A percentile compares a stretch with the other conserved stretches of the same genome.
Conservation (phyloP, 2,888 invertebrate species). For the Pecten maximus region DNA sequence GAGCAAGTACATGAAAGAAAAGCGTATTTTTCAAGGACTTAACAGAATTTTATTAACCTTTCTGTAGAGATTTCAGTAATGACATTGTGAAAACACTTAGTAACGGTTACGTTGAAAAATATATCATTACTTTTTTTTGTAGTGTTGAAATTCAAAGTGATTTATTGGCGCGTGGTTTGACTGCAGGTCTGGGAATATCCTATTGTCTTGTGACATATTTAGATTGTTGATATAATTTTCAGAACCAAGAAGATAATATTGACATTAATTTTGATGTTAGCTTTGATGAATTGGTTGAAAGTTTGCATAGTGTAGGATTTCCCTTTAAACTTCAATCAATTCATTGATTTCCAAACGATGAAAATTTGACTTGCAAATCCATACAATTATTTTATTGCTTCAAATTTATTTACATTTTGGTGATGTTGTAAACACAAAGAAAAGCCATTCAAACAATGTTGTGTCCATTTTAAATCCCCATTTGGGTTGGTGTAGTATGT, state of each 20-base stretch:
- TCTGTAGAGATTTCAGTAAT: background rate
- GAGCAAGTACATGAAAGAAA: background rate
- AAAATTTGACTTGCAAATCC: slow-evolving; percentile 35
- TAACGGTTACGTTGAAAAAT: background rate
- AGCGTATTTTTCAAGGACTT: background rate
- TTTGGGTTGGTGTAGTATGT: background rate
- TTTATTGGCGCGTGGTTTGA: background rate
- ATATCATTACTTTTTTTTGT: background rate
- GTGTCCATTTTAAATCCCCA: slow-evolving; percentile 11
- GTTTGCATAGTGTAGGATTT: slow-evolving; percentile 33
- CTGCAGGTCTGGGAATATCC: background rate
- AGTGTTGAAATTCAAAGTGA: slow-evolving; percentile 10
- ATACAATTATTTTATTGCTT: slow-evolving; percentile 35
- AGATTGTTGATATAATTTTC: slow-evolving; percentile 33
- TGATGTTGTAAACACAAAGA: slow-evolving; percentile 8
- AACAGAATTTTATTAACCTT: background rate
- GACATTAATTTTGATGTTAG: slow-evolving; percentile 28
- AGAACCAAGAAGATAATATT: slow-evolving; percentile 29
- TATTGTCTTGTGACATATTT: slow-evolving; percentile 18
- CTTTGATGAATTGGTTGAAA: slow-evolving; percentile 29
- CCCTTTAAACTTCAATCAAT: slow-evolving; percentile 33
- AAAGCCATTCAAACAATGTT: slow-evolving; percentile 19
- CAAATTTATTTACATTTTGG: slow-evolving; percentile 20
- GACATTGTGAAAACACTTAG: background rate
- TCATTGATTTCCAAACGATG: slow-evolving; percentile 17